Percentiles rank a stretch among this genome's conserved stretches.
These are phyloP conservation scores for Strigamia crassipes DNA, from an alignment of 2,888 invertebrate species.

Conservation along the genomic window DNA sequence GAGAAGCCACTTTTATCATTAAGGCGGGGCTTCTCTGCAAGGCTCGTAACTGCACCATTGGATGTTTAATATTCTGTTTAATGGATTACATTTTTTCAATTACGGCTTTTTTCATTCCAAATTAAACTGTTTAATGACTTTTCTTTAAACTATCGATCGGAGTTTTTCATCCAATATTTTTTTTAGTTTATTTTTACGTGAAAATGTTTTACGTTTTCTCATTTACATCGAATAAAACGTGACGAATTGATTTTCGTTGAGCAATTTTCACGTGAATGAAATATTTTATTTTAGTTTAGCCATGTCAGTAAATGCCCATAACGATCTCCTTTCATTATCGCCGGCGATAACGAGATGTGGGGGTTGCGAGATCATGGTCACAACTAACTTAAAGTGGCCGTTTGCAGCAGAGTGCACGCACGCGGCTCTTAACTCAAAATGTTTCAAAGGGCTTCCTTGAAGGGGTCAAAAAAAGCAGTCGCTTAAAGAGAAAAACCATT, in stretches of 20 bases:
- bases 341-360: conserved; percentile 34
- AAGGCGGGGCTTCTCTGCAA: background rate
- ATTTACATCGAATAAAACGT: no score
- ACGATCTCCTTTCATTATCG: conserved; percentile 34
- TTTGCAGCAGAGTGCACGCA: conserved; percentile 34
- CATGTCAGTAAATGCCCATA: conserved; percentile 7
- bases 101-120: no score
- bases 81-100: no score
- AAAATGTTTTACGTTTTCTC: background rate
- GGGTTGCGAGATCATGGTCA: conserved; percentile 35
- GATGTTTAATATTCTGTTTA: no score
- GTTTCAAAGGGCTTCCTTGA: background rate
- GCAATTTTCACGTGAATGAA: background rate
- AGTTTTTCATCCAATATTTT: no score
- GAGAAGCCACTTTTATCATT: background rate
- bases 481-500: background rate
- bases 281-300: background rate
- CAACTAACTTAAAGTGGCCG: conserved; percentile 35
- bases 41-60: no score
- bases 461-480: background rate
- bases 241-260: no score
- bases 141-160: no score
- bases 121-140: no score
- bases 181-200: background rate
- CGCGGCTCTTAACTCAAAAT: conserved; percentile 33